Base-by-base conservation (phyloP, 1,140 invertebrate genomes). In the Habropoda laboriosa region DNA sequence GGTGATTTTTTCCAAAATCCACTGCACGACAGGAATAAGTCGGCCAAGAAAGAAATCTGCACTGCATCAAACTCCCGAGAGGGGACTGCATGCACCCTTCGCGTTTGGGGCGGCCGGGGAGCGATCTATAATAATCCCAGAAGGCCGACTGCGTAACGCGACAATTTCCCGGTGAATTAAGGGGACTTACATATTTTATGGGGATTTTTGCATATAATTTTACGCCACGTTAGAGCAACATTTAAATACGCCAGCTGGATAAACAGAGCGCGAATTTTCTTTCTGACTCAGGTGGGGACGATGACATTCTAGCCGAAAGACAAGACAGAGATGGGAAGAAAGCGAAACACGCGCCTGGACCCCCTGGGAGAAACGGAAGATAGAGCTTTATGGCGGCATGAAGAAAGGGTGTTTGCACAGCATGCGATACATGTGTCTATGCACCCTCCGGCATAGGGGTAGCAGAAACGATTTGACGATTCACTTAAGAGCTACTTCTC, bases 191-290 rank as follows among this genome's bases (percentile, higher is more conserved):
- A 92, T 92, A 93, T 93, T 93, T 92, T 90, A 92, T 91, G 84
- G 88, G 89, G 90, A 93, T 89, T 93, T 92, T 93, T 93, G 92
- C 91, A 93, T 93, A 93, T 93, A 92, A 93, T 93, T 93, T 93
- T 90, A 93, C 91, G 92, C 89, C 86, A 88, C 90, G 91, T 93
- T 93, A 93, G 90, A 91, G 86, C 73, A 90, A 89, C 89, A 93
- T 93, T 93, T 90, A 92, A 93, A 93, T 91, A 88, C 87, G 90
- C 87, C 92, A 93, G 92, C 92, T 93, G 92, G 92, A 92, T 93
- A 93, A 93, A 93, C 88, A 93, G 85, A 79, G 66, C 71, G 60
- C 68, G 84, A 77, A 66, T 75, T 79, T 79, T 64, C 76, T 66
- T 74, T 70, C 74, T 74, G 73, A 80, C 73, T 76, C 72, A 77